Conservation (phyloP, 2,797 vertebrate genomes). For the Mallotus villosus region DNA sequence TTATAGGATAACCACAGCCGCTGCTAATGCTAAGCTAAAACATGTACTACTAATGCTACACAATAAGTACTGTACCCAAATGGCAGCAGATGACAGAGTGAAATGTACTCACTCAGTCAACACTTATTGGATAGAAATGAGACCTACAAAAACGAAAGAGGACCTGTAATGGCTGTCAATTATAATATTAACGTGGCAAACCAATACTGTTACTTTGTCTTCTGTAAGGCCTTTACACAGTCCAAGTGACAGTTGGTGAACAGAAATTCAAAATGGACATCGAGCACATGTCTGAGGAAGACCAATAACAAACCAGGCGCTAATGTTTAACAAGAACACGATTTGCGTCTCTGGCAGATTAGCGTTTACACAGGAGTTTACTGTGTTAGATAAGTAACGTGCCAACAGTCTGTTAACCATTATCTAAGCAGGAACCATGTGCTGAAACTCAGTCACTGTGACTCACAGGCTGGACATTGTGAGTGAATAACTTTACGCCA, state of each 20-base stretch:
- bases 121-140: background rate
- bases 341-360: conserved; percentile 15
- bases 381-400: conserved; percentile 18
- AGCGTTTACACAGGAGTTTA: conserved; percentile 45
- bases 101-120: background rate
- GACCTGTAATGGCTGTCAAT: conserved; percentile 8
- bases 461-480: conserved; percentile 20
- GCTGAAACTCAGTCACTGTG: conserved; percentile 21
- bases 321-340: conserved; percentile 34
- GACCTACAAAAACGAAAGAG: background rate
- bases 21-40: background rate
- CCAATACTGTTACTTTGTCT: background rate
- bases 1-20: background rate
- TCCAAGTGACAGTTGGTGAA: background rate
- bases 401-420: conserved; percentile 42
- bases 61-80: too few species aligned
- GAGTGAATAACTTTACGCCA: conserved; percentile 21
- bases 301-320: conserved; percentile 25
- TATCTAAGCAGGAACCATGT: conserved; percentile 32
- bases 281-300: background rate
- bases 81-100: background rate
- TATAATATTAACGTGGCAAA: background rate
- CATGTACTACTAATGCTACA: too few species aligned
- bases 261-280: conserved; percentile 33
- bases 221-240: background rate